Evolutionary conservation across 2,113 vertebrate species (phyloP).

Genomic region (Sphaerodactylus townsendi): DNA sequence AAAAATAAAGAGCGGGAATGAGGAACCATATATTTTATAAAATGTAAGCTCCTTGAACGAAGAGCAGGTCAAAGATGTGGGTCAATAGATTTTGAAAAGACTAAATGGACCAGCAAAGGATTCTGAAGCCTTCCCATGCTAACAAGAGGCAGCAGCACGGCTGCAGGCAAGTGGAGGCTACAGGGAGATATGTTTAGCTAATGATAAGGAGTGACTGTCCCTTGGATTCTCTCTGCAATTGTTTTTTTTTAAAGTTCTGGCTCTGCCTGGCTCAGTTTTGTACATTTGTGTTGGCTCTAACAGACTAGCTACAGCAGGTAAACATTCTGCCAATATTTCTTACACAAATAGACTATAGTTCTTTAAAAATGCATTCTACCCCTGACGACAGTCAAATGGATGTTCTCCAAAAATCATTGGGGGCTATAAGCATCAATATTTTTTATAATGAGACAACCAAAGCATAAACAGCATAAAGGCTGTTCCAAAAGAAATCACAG

Average conservation of each 20-base stretch:
- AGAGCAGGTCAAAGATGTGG: too few species aligned
- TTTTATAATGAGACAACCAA: not conserved
- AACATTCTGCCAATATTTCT: slow-evolving; percentile 22
- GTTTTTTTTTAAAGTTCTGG: not conserved
- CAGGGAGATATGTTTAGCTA: not conserved
- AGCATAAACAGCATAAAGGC: not conserved
- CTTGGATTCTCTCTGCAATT: not conserved
- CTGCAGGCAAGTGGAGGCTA: not conserved
- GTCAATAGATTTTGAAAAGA: too few species aligned
- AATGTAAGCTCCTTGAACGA: too few species aligned
- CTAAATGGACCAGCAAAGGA: not conserved
- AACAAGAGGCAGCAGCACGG: not conserved
- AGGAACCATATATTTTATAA: too few species aligned
- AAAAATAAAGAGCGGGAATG: too few species aligned
- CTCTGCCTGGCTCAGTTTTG: not conserved
- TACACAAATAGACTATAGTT: not conserved
- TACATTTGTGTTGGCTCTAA: not conserved
- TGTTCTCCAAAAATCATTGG: not conserved
- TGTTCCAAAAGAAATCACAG: not conserved
- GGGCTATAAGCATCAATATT: not conserved
- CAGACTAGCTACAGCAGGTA: not conserved
- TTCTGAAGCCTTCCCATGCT: not conserved
- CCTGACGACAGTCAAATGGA: not conserved
- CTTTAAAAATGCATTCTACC: not conserved
- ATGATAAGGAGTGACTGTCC: not conserved